Evolutionary conservation across 2,113 vertebrate species (phyloP), one percentile per base, ranked within the genome.

Genomic region (Serilophus lunatus): DNA sequence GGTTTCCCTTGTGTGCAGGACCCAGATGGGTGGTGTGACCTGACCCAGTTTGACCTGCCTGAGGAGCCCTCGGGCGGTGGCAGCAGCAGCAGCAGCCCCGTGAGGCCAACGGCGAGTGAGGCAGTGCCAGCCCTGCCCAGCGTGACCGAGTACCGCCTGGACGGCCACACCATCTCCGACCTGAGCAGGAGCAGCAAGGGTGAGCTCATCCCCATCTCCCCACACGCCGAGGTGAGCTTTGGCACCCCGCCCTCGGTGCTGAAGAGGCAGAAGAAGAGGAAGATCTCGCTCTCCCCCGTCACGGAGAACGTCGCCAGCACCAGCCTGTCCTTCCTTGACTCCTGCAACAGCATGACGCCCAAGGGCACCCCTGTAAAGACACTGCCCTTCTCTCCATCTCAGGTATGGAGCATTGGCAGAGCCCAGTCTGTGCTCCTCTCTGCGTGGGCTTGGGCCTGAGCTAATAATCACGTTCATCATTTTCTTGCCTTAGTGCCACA

Each of bases 201-300:
- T 3, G 99, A 99, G 81, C 98, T 99, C 80, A 99, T 99, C 84
- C 99, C 99, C 33, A 99, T 99, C 78, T 99, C 99, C 1, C 99
- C 99, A 0, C 98, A 98, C 0, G 98, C 98, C 0, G 98, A 99
- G 31, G 86, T 97, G n/a, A 97, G 95, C 75, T 94, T 98, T 26
- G 96, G 98, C 54, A 99, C 99, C 0, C 99, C 99, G 0, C 99
- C 99, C 12, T 99, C 99, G 0, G 97, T 99, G 76, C 97, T 99
- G 33, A 98, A 97, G 96, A 98, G 98, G 64, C 98, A 98, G 69
- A 99, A 98, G 91, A 99, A 98, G 74, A 98, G 99, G 80, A 98
- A 98, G 38, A 98, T 99, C 6, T 97, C 98, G 22, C 96, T 99
- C 38, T 99, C 99, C 3, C 99, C 99, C 0, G 98, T 98, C 86